Conservation (phyloP, 2,113 vertebrate genomes). For the Hemichromis elongatus region DNA sequence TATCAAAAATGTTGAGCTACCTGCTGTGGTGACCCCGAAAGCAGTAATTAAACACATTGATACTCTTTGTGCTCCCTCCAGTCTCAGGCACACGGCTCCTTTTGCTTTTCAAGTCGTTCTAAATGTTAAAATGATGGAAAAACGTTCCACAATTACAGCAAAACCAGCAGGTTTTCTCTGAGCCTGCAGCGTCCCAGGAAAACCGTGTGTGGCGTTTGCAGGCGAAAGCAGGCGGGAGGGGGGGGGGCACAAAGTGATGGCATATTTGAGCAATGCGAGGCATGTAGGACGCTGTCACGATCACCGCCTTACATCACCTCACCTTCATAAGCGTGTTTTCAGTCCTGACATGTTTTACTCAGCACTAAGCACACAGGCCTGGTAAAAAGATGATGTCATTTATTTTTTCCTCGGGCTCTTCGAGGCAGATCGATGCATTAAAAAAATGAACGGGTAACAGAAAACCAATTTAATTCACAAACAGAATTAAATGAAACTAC, state of each 20-base stretch:
- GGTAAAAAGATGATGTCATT: neutral
- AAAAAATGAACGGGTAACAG: neutral
- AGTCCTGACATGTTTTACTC: neutral
- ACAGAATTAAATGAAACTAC: neutral
- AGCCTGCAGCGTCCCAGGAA: neutral
- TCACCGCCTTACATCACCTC: neutral
- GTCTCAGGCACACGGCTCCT: neutral
- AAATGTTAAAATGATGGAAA: neutral
- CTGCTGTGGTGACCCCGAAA: neutral
- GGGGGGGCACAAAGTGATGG: neutral
- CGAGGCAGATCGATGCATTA: neutral
- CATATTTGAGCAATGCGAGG: conserved; percentile 37
- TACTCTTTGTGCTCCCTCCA: neutral
- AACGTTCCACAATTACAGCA: neutral
- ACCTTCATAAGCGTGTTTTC: neutral
- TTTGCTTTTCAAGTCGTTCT: neutral
- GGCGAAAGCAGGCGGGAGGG: neutral
- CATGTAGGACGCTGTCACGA: conserved; percentile 21
- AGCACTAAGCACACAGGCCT: neutral
- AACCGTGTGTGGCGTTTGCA: neutral
- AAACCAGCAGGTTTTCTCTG: neutral
- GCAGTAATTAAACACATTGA: neutral
- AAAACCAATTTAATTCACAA: neutral
- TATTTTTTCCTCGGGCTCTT: neutral
- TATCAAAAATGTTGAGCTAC: neutral